Evolutionary conservation across 2,797 vertebrate species (phyloP), one percentile per base, ranked within the genome.

Genomic region (Tapirus indicus): DNA sequence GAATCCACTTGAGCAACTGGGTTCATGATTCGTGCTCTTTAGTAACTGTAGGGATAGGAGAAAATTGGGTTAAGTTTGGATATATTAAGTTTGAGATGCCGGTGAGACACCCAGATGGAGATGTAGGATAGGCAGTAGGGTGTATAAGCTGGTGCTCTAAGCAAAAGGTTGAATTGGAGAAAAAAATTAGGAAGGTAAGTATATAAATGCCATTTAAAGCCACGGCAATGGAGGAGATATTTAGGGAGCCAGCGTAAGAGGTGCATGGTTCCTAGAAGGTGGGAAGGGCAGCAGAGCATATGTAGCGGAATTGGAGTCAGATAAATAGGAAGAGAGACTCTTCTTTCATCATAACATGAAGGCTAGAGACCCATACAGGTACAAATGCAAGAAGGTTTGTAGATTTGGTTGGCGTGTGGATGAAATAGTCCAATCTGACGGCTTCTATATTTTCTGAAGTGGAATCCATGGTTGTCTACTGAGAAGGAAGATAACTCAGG

Each of bases 11-110:
- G 35, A 92, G 71, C 29, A 92, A 14, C 29, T 74, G 44, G 35
- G 13, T 78, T 93, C 66, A 41, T 60, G 35, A n/a, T 89, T 95
- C 44, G 16, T 91, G 68, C 38, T 90, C 14, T 58, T 96, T 38
- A 93, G 23, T 77, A 60, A 52, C 2, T 77, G 12, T 47, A 88
- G 17, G 41, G 32, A 47, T 77, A 25, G 74, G 68, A 74, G 44
- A 66, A 96, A 77, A 52, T 41, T 49, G 49, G 20, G 6, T 62
- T 92, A 79, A 29, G 21, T 35, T 87, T 60, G 54, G 52, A 17
- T 52, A 80, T 85, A 11, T 35, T 54, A 47, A 78, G 71, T 89
- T 79, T 74, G 47, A 79, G 66, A 38, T 84, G 11, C 52, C 56
- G 72, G 3, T 60, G 79, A 86, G 58, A 32, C 29, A 64, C 47